Evolutionary conservation across 2,113 vertebrate species (phyloP).

Genomic region (Lasiurus borealis): DNA sequence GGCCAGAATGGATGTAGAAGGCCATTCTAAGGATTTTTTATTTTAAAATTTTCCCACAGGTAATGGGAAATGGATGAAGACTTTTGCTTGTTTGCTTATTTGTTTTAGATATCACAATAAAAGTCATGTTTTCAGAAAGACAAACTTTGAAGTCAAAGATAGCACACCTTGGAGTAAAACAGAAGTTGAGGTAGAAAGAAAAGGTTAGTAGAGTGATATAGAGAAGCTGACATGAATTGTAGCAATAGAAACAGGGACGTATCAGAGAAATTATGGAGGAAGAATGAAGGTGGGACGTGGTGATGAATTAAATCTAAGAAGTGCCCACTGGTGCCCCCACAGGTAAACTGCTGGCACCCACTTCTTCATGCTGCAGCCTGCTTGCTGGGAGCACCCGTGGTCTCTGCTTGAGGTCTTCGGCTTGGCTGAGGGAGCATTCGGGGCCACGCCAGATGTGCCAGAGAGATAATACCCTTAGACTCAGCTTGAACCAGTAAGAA

Average conservation of each 20-base stretch:
- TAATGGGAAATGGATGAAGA: not conserved
- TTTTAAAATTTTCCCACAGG: constrained; percentile 21
- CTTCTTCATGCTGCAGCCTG: not conserved
- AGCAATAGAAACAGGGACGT: not conserved
- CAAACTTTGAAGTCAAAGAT: not conserved
- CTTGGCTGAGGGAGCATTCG: not conserved
- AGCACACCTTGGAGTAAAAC: not conserved
- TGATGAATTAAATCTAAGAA: not conserved
- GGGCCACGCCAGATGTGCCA: not conserved
- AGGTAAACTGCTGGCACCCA: not conserved
- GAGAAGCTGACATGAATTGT: not conserved
- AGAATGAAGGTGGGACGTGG: not conserved
- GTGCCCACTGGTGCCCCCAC: not conserved
- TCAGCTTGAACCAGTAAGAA: not conserved
- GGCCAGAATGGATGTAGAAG: not conserved
- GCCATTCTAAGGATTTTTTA: not conserved
- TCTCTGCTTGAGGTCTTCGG: not conserved
- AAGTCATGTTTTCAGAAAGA: constrained; percentile 3
- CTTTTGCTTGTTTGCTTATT: constrained; percentile 14
- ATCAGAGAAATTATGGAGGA: not conserved
- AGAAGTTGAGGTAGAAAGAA: not conserved
- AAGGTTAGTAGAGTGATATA: not conserved
- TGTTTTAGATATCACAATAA: not conserved
- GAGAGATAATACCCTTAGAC: not conserved
- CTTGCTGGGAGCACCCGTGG: not conserved